These are phyloP conservation scores for Trichopoda pennipes DNA, from an alignment of 2,888 invertebrate genomes.

Conservation along the genomic window DNA sequence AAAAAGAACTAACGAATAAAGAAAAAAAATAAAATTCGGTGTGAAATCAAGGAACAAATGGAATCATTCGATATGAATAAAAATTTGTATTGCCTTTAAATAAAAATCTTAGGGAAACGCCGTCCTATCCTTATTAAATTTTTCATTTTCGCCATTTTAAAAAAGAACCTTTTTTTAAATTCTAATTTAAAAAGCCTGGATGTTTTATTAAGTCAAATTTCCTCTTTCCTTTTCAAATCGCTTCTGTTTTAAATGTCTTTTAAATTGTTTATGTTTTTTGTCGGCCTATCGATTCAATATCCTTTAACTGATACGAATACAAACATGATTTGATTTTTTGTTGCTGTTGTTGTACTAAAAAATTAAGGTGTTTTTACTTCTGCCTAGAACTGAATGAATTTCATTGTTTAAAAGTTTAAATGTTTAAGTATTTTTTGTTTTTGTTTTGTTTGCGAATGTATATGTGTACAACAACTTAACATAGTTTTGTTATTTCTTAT, in stretches of 20 bases:
- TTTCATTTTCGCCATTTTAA: too few species aligned
- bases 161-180: too few species aligned
- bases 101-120: too few species aligned
- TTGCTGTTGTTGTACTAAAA: not conserved
- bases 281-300: not conserved
- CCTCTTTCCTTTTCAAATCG: not conserved
- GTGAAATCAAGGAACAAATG: too few species aligned
- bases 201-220: not conserved
- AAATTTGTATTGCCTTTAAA: too few species aligned
- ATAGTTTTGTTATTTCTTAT: conserved; percentile 32
- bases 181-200: too few species aligned
- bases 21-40: too few species aligned
- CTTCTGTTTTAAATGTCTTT: conserved; percentile 37
- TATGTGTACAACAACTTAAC: conserved; percentile 46
- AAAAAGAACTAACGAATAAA: too few species aligned
- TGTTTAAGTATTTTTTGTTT: not conserved
- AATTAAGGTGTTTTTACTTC: conserved; percentile 25
- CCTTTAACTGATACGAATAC: conserved; percentile 1
- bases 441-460: not conserved
- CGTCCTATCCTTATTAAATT: too few species aligned
- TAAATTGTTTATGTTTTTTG: conserved; percentile 11
- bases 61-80: too few species aligned
- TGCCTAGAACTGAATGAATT: conserved; percentile 45
- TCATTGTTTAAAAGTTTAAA: conserved; percentile 26
- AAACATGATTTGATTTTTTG: not conserved